Base-by-base conservation (phyloP, 2,113 vertebrate species). In the Pachycephala philippinensis region DNA sequence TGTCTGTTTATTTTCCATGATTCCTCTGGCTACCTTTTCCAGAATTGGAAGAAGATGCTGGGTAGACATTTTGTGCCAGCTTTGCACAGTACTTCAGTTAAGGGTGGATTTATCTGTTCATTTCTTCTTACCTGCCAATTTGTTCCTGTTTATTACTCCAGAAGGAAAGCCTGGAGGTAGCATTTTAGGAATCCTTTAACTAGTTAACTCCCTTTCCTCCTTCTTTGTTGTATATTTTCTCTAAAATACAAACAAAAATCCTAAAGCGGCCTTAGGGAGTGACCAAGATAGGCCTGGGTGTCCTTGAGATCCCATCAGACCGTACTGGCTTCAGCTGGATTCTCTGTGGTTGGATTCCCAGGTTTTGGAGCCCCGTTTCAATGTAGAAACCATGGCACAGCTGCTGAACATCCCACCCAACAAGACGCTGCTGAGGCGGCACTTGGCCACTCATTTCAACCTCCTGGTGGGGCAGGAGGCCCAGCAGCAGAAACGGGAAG, bases 341-440 rank as follows among this genome's bases (percentile, higher is more conserved):
- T 87, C 83, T 78, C 70, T 93, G 21, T 95, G 65, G 6, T 93
- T 91, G 90, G 49, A 50, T 75, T 82, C 47, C 24, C 71, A 99
- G 99, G 99, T 99, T 57, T 97, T 99, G 75, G 99, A 99, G 95
- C 99, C 99, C 31, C 98, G 99, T 64, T 99, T 99, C 96, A 99
- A 99, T 3, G 99, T 99, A 19, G 99, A 99, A 97, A 99, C 99
- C 23, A 99, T 99, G 99, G 99, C 99, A 7, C 97, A 99, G 97
- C 95, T 99, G 93, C 96, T 99, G 68, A 99, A 99, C 96, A 99
- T 99, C 96, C 99, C 99, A 17, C 99, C 99, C 8, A 99, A 99
- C 97, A 99, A 99, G 97, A 99, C 99, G 0, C 98, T 99, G 44
- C 97, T 99, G 97, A 98, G 99, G 40, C 98, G 99, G 44, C 99